Evolutionary conservation across 2,113 vertebrate species (phyloP).

Genomic region (Abramis brama): DNA sequence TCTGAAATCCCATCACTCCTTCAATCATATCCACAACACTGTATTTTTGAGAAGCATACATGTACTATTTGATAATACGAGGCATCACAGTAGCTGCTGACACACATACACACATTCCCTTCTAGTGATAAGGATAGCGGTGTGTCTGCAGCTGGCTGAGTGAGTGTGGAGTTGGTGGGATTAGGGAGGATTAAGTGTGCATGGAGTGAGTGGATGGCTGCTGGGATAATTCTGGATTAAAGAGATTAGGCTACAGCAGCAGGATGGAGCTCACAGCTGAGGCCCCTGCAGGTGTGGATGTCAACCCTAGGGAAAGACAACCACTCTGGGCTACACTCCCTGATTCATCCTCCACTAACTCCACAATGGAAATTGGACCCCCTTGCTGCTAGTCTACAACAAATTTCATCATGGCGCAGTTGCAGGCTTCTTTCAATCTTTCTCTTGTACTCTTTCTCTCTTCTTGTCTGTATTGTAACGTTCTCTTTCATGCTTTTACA

Average conservation of each 20-base stretch:
- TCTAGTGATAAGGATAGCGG: conserved; percentile 75
- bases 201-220: conserved; percentile 80
- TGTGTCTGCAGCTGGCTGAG: conserved; percentile 75
- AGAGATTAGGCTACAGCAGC: conserved; percentile 76
- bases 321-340: conserved; percentile 3
- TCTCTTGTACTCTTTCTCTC: background rate
- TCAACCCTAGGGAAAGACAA: conserved; percentile 32
- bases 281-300: conserved; percentile 69
- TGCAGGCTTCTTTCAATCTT: conserved; percentile 48
- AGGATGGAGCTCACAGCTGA: conserved; percentile 74
- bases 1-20: background rate
- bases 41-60: conserved; percentile 17
- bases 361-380: conserved; percentile 61
- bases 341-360: conserved; percentile 63
- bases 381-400: conserved; percentile 65
- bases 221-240: conserved; percentile 81
- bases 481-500: conserved; percentile 45
- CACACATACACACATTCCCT: conserved; percentile 44
- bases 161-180: conserved; percentile 76
- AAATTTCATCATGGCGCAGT: conserved; percentile 73
- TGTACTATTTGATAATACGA: background rate
- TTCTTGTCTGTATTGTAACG: conserved; percentile 2
- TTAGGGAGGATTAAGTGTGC: conserved; percentile 81
- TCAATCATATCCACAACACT: background rate
- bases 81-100: conserved; percentile 39